Evolutionary conservation across 1,140 invertebrate species (phyloP).

Genomic region (Euwallacea fornicatus): DNA sequence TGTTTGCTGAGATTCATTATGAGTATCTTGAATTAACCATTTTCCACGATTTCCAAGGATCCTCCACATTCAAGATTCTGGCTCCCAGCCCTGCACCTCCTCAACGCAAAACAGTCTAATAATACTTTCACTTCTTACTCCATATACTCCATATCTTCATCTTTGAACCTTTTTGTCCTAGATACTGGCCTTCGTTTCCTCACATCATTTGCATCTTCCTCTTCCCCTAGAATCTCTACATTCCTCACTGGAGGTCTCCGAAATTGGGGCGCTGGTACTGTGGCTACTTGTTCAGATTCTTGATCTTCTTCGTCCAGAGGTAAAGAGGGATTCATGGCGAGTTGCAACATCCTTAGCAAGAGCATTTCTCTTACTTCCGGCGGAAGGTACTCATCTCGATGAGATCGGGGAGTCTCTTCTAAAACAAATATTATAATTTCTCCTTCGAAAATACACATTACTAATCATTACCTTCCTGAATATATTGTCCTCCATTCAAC

Average conservation of each 20-base stretch:
- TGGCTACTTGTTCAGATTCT: conserved; percentile 32
- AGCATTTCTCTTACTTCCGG: conserved; percentile 68
- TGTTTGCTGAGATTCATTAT: no score
- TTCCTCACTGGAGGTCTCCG: conserved; percentile 59
- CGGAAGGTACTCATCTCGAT: conserved; percentile 62
- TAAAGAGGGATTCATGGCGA: conserved; percentile 67
- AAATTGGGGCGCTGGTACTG: conserved; percentile 48
- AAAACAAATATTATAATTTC: background rate
- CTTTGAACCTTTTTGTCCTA: conserved; percentile 26
- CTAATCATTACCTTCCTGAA: background rate
- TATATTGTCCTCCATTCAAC: no score
- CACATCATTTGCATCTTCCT: conserved; percentile 40
- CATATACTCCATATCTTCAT: conserved; percentile 39
- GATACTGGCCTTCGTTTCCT: conserved; percentile 7
- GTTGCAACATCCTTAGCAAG: conserved; percentile 67
- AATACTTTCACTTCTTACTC: conserved; percentile 10
- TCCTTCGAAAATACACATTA: background rate
- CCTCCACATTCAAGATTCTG: no score
- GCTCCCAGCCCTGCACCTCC: no score
- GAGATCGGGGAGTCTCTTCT: background rate
- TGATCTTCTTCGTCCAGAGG: conserved; percentile 52
- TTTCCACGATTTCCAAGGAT: no score
- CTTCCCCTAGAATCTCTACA: conserved; percentile 63
- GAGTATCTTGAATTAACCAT: no score
- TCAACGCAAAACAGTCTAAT: no score